Conservation (phyloP, 2,888 invertebrate species). For the Ophioninae sp. region DNA sequence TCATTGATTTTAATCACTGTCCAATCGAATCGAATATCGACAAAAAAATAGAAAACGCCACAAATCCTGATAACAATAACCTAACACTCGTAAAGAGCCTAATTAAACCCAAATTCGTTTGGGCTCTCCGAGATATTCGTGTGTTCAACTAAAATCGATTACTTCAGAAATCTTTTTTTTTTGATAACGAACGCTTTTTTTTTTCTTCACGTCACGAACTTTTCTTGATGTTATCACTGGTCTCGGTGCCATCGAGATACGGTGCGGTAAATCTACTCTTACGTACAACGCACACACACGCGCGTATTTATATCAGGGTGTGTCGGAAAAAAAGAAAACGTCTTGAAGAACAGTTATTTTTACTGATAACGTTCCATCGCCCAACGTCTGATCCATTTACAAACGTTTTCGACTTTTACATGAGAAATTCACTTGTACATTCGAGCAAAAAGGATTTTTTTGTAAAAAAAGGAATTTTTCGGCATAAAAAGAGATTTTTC, state of each 20-base stretch:
- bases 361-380: no score
- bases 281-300: neutral
- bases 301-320: neutral
- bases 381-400: no score
- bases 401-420: no score
- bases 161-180: neutral
- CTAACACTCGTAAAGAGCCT: neutral
- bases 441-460: no score
- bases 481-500: no score
- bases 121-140: neutral
- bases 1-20: neutral
- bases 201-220: neutral
- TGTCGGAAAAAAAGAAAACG: neutral
- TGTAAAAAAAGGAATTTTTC: no score
- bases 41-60: neutral
- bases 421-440: no score
- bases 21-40: neutral
- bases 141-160: neutral
- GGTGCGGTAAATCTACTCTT: conserved; percentile 6
- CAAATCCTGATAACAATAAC: neutral
- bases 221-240: neutral
- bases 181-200: conserved; percentile 11
- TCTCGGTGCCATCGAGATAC: conserved; percentile 20
- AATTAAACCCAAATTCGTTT: neutral
- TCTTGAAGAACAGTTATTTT: no score